Evolutionary conservation across 2,113 vertebrate species (phyloP).

Genomic region (Anguilla rostrata): DNA sequence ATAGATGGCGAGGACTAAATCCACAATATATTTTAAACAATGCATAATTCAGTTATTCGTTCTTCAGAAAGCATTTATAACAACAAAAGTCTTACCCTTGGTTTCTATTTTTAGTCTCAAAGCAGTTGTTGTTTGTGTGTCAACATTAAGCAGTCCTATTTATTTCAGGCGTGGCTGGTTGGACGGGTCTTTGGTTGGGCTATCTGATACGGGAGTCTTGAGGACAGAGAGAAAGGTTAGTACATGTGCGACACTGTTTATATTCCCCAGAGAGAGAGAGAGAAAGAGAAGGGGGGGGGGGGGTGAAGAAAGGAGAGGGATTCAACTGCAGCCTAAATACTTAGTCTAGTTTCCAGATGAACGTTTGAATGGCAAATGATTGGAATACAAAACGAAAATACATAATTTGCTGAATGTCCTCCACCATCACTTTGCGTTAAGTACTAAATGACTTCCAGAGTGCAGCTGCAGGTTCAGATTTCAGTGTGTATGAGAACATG

Average conservation of each 20-base stretch:
- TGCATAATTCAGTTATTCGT: neutral
- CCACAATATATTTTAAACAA: neutral
- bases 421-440: neutral
- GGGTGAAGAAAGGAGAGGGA: neutral
- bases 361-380: neutral
- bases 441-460: neutral
- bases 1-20: neutral
- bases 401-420: neutral
- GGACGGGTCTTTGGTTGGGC: neutral
- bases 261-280: neutral
- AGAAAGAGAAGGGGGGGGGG: no score
- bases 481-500: neutral
- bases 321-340: slow-evolving; percentile 2
- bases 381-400: neutral
- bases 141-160: neutral
- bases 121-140: neutral
- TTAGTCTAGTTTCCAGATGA: neutral
- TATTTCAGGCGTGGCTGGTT: neutral
- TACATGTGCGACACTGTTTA: neutral
- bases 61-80: neutral
- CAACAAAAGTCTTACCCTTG: neutral
- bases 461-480: neutral
- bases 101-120: no score
- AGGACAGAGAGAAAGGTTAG: neutral
- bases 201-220: neutral